Evolutionary conservation across 1,140 invertebrate genomes (phyloP), one percentile per base, ranked within the genome.

Genomic region (Zelostemma sp.): DNA sequence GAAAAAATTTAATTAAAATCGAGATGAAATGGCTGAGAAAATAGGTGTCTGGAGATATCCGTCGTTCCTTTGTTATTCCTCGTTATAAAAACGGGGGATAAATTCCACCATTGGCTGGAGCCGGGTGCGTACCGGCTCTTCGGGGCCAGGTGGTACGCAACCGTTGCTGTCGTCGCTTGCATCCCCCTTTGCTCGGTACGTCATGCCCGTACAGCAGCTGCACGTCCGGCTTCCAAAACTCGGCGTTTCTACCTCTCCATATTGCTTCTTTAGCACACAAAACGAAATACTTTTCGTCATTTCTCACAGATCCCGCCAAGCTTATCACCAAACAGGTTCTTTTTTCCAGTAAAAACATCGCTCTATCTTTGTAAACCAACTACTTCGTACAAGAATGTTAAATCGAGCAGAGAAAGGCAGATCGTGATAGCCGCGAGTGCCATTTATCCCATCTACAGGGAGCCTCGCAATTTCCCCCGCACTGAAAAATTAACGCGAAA

Each of bases 101-200:
- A 68, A 72, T 53, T 70, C 62, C 74, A 70, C 79, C 77, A 79
- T 73, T 79, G 75, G 38, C 61, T 60, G 54, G 59, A 70, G 77
- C 77, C 77, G 74, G 74, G 77, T 79, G 77, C 53, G 65, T 59
- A 68, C 72, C 72, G 72, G 74, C 68, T 77, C 64, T 67, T 64
- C 60, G 68, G 72, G 78, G 79, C 82, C 82, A 84, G 82, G 82
- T 84, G 82, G 82, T 78, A 76, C 75, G 68, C 80, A 79, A 82
- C 82, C 80, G 80, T 82, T 81, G 80, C 78, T 15, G 62, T 70
- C 59, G 72, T 75, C 55, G 61, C 66, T 56, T 56, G 35, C 73
- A 80, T 78, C 79, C 79, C 79, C 61, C 57, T 69, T 73, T 66
- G 57, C 66, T 48, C 45, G 49, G 73, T 72, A 70, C 76, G 76